Evolutionary conservation across 2,113 vertebrate genomes (phyloP), one percentile per base, ranked within the genome.

Genomic region (Amblyopsis rosae): DNA sequence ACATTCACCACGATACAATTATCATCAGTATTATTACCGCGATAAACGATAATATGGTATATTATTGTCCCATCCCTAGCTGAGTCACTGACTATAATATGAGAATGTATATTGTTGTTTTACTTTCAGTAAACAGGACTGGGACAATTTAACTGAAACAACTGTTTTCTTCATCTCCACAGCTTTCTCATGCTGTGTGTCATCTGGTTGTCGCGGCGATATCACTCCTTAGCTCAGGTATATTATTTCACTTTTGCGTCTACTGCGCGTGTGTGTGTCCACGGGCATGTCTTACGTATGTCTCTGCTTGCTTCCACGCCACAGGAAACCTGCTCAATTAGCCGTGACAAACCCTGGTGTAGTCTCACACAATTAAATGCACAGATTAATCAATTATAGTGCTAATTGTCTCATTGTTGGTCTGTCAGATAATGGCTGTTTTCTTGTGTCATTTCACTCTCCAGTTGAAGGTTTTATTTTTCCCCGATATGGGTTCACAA

Each of bases 201-300:
- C 69, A 93, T 93, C 84, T 93, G 93, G 93, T 79, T 93, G 55
- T 86, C 93, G 33, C 91, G 89, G 6, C 74, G 90, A 57, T 87
- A 92, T 88, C 89, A 90, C 83, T 93, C 92, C 59, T 67, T 93
- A 84, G 92, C 92, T 48, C 92, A 93, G 92, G 92, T 93, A 88
- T 68, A 46, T 65, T 9, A 60, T 68, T 51, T 13, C 41, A 3
- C 50, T 26, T 61, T 15, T n/a, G 13, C 12, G 6, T 26, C 26
- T 51, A n/a, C 17, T 6, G 15, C 59, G 9, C 48, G 13, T 61
- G 46, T 55, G 12, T 65, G 33, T 62, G 41, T 62, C 19, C 57
- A 54, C 7, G 15, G 26, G 26, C 32, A 56, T 70, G 61, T 35
- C 7, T 62, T 50, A 53, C 50, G 6, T 50, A 6, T 45, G 6